Evolutionary conservation across 2,888 invertebrate species (phyloP), one percentile per base, ranked within the genome.

Genomic region (Tetanocera ferruginea): DNA sequence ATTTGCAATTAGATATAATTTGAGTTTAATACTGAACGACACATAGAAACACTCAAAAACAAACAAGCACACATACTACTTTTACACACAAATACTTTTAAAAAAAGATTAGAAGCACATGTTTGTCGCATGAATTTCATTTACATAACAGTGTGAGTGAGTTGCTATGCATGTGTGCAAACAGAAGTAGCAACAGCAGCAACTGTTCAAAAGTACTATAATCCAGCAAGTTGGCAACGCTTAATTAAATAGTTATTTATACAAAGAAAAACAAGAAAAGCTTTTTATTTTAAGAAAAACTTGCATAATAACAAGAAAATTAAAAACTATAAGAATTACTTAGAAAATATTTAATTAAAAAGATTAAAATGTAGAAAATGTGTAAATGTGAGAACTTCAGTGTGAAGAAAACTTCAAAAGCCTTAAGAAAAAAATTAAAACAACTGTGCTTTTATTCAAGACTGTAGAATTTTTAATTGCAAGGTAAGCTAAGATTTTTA

Each of bases 231-330:
- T 23, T 69, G 69, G 69, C 69, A 69, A 69, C 49, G 34, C 51
- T 69, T 69, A 69, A 69, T 69, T 69, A 69, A 69, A 69, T 51
- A 49, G 51, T 69, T 69, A 23, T 69, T 51, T 28, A 11, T 14
- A 17, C 23, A 25, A 11, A 52, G 34, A 60, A 60, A 8, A 28
- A 9, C n/a, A 43, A 11, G 6, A 34, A 37, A 23, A 60, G 23
- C 19, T 4, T 3, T 52, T n/a, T n/a, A 5, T 4, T 23, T 23
- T 23, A 5, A 60, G 28, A 11, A 60, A 14, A 28, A n/a, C 19
- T 55, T 19, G 28, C 6, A 57, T 23, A 17, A 57, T 57, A 17
- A 9, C 17, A 23, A 60, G 60, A 60, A 60, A 60, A 60, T 25
- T 6, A 34, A 67, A 34, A 67, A 43, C 23, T 11, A 23, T n/a